Evolutionary conservation across 23 tunicate genomes (phyloP).

Genomic region (Styela clava): DNA sequence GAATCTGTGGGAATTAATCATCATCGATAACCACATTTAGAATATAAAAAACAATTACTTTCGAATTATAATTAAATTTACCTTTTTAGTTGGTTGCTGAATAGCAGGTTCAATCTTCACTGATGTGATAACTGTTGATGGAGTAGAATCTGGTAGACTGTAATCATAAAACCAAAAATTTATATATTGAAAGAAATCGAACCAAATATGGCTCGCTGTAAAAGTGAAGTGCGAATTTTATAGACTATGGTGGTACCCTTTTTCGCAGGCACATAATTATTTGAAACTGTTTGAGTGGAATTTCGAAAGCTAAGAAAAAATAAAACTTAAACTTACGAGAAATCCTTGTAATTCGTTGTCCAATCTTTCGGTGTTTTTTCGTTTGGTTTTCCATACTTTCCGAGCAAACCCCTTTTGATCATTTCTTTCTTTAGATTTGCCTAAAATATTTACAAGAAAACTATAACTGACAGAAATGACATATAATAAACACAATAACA

Average conservation of each 20-base stretch:
- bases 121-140: neutral
- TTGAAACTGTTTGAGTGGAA: too few relatives aligned
- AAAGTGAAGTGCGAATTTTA: too few relatives aligned
- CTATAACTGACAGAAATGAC: too few relatives aligned
- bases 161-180: too few relatives aligned
- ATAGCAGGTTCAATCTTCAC: neutral
- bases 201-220: too few relatives aligned
- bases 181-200: too few relatives aligned
- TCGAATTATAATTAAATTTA: neutral
- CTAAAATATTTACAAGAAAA: slow-evolving; percentile 20
- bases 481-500: too few relatives aligned
- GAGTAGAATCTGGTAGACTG: too few relatives aligned
- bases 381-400: slow-evolving; percentile 92
- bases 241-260: too few relatives aligned
- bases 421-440: slow-evolving; percentile 87
- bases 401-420: slow-evolving; percentile 94
- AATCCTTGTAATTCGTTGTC: slow-evolving; percentile 69
- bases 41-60: neutral
- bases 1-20: slow-evolving; percentile 6
- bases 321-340: slow-evolving; percentile 58
- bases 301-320: too few relatives aligned
- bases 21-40: slow-evolving; percentile 6
- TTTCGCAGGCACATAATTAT: too few relatives aligned
- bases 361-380: slow-evolving; percentile 89
- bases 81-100: neutral